Conservation (phyloP, 2,113 vertebrate genomes). For the Dascyllus trimaculatus region DNA sequence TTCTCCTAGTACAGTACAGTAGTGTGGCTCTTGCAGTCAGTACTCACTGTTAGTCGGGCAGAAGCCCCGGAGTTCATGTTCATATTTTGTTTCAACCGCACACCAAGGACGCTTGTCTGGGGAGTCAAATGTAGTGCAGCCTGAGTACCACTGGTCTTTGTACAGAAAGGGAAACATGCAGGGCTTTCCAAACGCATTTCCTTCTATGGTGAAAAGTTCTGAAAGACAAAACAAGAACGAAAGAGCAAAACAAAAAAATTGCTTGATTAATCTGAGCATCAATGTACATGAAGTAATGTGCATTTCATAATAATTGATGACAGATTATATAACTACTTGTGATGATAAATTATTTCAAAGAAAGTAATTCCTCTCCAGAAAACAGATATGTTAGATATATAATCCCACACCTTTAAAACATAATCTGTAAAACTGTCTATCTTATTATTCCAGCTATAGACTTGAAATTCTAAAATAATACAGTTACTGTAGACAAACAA, state of each 20-base stretch:
- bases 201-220: slow-evolving; percentile 89
- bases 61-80: slow-evolving; percentile 84
- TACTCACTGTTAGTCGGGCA: slow-evolving; percentile 89
- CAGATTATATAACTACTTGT: too few species aligned
- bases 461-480: too few species aligned
- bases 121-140: slow-evolving; percentile 84
- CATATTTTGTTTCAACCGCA: slow-evolving; percentile 84
- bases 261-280: neutral
- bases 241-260: slow-evolving; percentile 4
- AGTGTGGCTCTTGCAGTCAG: neutral
- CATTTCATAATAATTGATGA: too few species aligned
- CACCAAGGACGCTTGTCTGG: slow-evolving; percentile 85
- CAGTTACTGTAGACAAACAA: neutral
- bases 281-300: too few species aligned
- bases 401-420: too few species aligned
- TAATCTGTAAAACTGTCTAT: too few species aligned
- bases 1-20: neutral
- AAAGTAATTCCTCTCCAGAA: too few species aligned
- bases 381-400: too few species aligned
- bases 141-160: slow-evolving; percentile 86
- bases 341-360: too few species aligned
- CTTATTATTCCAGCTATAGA: too few species aligned
- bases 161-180: slow-evolving; percentile 94
- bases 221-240: slow-evolving; percentile 42
- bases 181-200: slow-evolving; percentile 88